phyloP scores from a whole-genome alignment of 2,888 invertebrate genomes.

The Watsonalla binaria region DNA sequence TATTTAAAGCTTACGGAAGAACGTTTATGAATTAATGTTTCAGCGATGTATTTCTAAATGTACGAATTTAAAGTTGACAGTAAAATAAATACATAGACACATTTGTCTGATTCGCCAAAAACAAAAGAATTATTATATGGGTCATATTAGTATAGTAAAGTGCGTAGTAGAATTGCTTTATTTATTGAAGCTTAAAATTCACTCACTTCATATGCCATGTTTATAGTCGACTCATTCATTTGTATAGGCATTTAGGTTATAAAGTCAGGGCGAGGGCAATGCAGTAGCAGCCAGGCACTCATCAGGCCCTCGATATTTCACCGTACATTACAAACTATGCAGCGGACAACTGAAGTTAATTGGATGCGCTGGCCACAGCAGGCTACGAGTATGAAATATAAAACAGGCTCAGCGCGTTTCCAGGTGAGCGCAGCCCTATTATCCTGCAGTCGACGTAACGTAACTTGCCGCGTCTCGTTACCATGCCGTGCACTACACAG shows the following conservation, averaged over 20 bases:
- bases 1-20: no score
- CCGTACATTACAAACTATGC: conserved; percentile 60
- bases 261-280: conserved; percentile 36
- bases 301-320: conserved; percentile 66
- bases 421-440: conserved; percentile 37
- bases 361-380: conserved; percentile 60
- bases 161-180: no score
- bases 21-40: no score
- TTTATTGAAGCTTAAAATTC: not conserved
- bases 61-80: no score
- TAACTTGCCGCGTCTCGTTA: conserved; percentile 34
- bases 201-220: not conserved
- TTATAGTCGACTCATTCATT: conserved; percentile 2
- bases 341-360: conserved; percentile 66
- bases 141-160: no score
- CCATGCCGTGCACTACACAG: conserved; percentile 18
- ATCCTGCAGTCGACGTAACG: conserved; percentile 37
- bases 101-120: no score
- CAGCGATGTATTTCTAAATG: no score
- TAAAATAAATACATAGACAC: no score
- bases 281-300: conserved; percentile 35
- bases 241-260: conserved; percentile 36
- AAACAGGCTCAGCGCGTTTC: conserved; percentile 38
- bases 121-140: no score
- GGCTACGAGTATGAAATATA: conserved; percentile 59